Evolutionary conservation across 2,113 vertebrate genomes (phyloP).

Genomic region (Nycticorax nycticorax): DNA sequence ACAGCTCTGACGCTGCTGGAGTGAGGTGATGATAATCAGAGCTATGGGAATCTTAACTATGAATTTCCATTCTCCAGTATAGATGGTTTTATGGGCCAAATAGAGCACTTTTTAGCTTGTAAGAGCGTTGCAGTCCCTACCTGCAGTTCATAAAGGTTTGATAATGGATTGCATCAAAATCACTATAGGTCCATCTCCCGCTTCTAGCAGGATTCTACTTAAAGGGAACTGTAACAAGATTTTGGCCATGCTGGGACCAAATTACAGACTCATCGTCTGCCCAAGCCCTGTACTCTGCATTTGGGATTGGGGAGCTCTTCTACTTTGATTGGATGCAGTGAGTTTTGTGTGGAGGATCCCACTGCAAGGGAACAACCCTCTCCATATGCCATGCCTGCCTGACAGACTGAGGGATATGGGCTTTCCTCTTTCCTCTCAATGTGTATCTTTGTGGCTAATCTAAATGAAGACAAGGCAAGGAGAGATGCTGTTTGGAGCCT

Average conservation of each 20-base stretch:
- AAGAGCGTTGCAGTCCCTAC: neutral
- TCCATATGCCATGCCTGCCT: neutral
- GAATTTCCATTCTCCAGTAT: neutral
- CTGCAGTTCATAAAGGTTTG: neutral
- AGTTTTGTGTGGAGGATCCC: neutral
- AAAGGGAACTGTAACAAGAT: neutral
- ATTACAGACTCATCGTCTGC: neutral
- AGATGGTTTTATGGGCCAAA: neutral
- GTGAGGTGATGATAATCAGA: neutral
- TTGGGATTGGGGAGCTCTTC: neutral
- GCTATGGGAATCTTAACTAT: neutral
- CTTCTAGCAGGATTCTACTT: neutral
- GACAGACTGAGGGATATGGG: neutral
- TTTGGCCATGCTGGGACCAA: neutral
- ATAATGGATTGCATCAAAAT: neutral
- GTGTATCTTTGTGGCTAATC: neutral
- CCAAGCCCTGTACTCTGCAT: neutral
- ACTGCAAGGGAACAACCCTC: neutral
- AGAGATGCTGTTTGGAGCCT: neutral
- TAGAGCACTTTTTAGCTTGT: neutral
- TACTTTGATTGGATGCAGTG: neutral
- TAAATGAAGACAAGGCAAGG: neutral
- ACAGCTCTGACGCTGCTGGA: neutral
- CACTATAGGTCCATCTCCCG: neutral
- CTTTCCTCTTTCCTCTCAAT: neutral